phyloP scores from a whole-genome alignment of 2,797 vertebrate species.

The Chelmon rostratus region DNA sequence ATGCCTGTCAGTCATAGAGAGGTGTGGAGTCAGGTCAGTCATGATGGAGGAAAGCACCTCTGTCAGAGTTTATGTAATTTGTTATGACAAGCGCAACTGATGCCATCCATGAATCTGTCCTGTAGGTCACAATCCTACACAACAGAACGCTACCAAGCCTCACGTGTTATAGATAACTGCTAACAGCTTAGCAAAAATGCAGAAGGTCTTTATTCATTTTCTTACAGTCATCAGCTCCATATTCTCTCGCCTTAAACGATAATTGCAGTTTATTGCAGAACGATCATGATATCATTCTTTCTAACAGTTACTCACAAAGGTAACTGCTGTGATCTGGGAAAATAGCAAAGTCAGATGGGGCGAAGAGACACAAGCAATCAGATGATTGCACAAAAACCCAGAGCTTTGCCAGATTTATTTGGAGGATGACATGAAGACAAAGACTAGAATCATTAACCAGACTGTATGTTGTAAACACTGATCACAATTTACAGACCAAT shows the following conservation, averaged over 20 bases:
- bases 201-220: not conserved
- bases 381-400: not conserved
- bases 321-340: not conserved
- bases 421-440: not conserved
- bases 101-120: constrained; percentile 53
- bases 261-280: not conserved
- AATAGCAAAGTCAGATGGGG: not conserved
- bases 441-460: not conserved
- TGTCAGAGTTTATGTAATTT: constrained; percentile 48
- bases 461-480: not conserved
- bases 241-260: not conserved
- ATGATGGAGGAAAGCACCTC: constrained; percentile 40
- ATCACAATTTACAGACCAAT: not conserved
- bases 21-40: constrained; percentile 60
- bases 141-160: not conserved
- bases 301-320: not conserved
- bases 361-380: not conserved
- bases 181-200: constrained; percentile 1
- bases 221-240: not conserved
- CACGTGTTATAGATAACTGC: not conserved
- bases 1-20: constrained; percentile 58
- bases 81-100: constrained; percentile 62
- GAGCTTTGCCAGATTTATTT: not conserved
- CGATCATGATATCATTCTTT: not conserved
- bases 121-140: constrained; percentile 22